These are phyloP conservation scores for Fistularia commersonii DNA, from an alignment of 2,797 vertebrate species.

Conservation along the genomic window DNA sequence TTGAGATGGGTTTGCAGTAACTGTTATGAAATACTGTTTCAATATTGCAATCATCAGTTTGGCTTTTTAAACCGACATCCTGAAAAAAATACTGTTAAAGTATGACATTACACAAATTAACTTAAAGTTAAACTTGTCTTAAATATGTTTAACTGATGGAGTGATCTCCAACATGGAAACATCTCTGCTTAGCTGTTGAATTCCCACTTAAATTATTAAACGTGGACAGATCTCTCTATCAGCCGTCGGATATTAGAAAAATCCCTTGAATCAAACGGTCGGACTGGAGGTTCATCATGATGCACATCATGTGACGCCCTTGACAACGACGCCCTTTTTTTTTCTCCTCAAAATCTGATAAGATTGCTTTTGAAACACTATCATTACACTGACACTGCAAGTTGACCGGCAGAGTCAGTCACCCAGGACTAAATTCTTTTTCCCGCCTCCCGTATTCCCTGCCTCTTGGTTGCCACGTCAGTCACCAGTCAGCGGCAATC, in stretches of 20 bases:
- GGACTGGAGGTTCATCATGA: constrained; percentile 33
- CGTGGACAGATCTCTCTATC: not conserved
- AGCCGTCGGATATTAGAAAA: not conserved
- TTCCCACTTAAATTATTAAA: constrained; percentile 5
- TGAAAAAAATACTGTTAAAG: too few species aligned
- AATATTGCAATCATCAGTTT: too few species aligned
- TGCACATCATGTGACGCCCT: constrained; percentile 13
- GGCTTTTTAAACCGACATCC: too few species aligned
- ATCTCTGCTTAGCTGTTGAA: not conserved
- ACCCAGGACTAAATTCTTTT: constrained; percentile 4
- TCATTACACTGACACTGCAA: not conserved
- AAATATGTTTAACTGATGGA: too few species aligned
- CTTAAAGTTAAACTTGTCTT: too few species aligned
- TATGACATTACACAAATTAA: too few species aligned
- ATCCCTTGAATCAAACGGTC: constrained; percentile 3
- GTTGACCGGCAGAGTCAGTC: constrained; percentile 25
- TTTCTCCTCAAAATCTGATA: constrained; percentile 16
- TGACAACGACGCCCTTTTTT: constrained; percentile 7
- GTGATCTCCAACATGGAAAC: constrained; percentile 7
- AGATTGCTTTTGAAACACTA: constrained; percentile 1
- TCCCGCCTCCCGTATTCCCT: not conserved
- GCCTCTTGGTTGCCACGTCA: constrained; percentile 31
- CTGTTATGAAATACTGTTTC: too few species aligned
- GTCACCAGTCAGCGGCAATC: constrained; percentile 37
- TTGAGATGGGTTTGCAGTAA: too few species aligned